Percentiles rank a stretch among this genome's conserved stretches.
These are phyloP conservation scores for Siniperca undulata DNA, from an alignment of 2,797 vertebrate species.

Conservation along the genomic window DNA sequence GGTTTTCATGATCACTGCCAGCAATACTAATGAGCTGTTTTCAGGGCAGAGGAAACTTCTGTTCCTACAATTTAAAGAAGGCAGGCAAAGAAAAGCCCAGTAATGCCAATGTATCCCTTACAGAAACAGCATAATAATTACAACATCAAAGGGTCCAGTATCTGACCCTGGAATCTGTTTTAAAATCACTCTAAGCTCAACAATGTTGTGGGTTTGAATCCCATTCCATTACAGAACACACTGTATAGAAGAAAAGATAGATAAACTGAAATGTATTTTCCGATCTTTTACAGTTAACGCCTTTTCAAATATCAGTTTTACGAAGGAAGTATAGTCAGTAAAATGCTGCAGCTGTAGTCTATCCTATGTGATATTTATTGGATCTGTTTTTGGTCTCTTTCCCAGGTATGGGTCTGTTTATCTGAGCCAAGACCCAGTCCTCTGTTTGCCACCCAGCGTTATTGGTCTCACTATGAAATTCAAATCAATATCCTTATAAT, in stretches of 20 bases:
- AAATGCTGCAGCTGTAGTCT: slow-evolving; percentile 50
- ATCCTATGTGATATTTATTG: slow-evolving; percentile 48
- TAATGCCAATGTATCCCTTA: background rate
- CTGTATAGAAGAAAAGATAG: background rate
- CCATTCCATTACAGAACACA: background rate
- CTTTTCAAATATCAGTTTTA: slow-evolving; percentile 11
- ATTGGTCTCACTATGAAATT: slow-evolving; percentile 73
- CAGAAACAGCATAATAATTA: slow-evolving; percentile 1
- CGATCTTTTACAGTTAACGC: background rate
- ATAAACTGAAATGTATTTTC: background rate
- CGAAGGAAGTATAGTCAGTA: slow-evolving; percentile 4
- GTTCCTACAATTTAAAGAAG: background rate
- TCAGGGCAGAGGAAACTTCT: slow-evolving; percentile 19
- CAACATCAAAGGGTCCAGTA: background rate
- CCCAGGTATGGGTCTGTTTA: slow-evolving; percentile 48
- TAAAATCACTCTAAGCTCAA: background rate
- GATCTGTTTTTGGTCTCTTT: slow-evolving; percentile 56
- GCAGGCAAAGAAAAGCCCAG: background rate
- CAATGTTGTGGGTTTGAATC: background rate
- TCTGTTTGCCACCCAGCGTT: slow-evolving; percentile 62
- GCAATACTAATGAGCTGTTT: slow-evolving; percentile 37
- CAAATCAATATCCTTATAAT: slow-evolving; percentile 78
- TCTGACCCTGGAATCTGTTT: background rate
- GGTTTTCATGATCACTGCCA: slow-evolving; percentile 25
- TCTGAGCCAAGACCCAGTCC: slow-evolving; percentile 51